Conservation (phyloP, 2,888 invertebrate species). For the Tethea ocularis region DNA sequence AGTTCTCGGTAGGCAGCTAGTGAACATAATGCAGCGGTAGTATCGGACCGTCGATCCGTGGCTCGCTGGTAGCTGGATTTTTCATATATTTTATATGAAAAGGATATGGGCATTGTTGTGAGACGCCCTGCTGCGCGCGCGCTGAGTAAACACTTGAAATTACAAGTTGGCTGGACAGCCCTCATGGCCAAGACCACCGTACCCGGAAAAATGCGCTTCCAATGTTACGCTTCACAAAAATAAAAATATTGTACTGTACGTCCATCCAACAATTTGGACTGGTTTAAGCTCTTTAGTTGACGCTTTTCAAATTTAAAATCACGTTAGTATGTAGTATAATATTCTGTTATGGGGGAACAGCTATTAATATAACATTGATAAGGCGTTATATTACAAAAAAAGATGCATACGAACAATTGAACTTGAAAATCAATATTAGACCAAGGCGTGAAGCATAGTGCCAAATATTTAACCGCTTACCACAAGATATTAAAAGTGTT, state of each 20-base stretch:
- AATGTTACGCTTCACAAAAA: constrained; percentile 75
- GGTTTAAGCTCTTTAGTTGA: not conserved
- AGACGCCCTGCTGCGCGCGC: constrained; percentile 72
- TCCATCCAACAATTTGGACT: not conserved
- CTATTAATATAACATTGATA: no score
- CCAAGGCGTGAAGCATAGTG: no score
- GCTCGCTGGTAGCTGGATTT: constrained; percentile 74
- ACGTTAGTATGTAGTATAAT: not conserved
- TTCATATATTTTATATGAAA: constrained; percentile 84
- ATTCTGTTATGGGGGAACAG: no score
- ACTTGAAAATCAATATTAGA: no score
- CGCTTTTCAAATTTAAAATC: not conserved
- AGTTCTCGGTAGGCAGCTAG: constrained; percentile 76
- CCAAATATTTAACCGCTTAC: no score
- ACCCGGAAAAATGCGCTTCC: constrained; percentile 77
- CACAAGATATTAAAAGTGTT: no score
- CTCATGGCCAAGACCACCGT: constrained; percentile 36
- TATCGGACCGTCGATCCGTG: constrained; percentile 77
- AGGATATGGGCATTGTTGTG: constrained; percentile 82
- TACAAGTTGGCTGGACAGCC: constrained; percentile 73
- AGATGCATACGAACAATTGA: no score
- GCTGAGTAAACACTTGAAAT: constrained; percentile 81
- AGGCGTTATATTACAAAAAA: no score
- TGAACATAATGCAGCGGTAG: constrained; percentile 67
- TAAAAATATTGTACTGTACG: constrained; percentile 58